Percentiles rank a stretch among this genome's conserved stretches.
Evolutionary conservation across 1,140 invertebrate species (phyloP).

Genomic region (Drosophila bocqueti): DNA sequence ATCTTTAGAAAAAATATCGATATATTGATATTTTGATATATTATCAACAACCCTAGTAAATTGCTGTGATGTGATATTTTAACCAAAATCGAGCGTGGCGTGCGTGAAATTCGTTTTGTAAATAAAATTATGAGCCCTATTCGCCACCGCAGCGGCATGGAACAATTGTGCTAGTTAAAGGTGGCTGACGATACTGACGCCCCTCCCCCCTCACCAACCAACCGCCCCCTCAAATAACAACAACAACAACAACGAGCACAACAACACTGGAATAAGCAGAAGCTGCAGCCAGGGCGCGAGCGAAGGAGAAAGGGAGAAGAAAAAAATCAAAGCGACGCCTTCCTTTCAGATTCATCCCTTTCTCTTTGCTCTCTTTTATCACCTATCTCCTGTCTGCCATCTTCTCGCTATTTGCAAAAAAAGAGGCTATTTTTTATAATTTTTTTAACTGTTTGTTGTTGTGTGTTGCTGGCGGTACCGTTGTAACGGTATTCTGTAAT

Average conservation of each 20-base stretch:
- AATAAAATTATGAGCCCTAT: slow-evolving; percentile 28
- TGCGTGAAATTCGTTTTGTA: slow-evolving; percentile 49
- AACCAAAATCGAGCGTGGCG: slow-evolving; percentile 38
- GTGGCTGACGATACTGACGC: slow-evolving; percentile 33
- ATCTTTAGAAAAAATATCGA: no score
- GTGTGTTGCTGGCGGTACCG: slow-evolving; percentile 30
- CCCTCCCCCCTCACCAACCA: background rate
- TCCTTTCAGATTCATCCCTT: slow-evolving; percentile 46
- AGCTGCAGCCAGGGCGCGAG: slow-evolving; percentile 28
- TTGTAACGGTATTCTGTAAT: slow-evolving; percentile 50
- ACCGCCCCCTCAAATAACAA: slow-evolving; percentile 11
- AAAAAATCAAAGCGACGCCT: slow-evolving; percentile 64
- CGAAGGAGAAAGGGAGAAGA: slow-evolving; percentile 25
- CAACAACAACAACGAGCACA: slow-evolving; percentile 35
- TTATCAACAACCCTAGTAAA: background rate
- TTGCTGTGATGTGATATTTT: slow-evolving; percentile 23
- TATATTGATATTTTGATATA: no score
- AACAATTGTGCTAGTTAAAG: slow-evolving; percentile 42
- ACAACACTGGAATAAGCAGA: slow-evolving; percentile 12
- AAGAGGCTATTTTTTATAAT: slow-evolving; percentile 2
- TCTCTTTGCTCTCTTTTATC: slow-evolving; percentile 23
- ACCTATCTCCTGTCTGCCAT: slow-evolving; percentile 7
- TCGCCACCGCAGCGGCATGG: background rate
- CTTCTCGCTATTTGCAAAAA: slow-evolving; percentile 22
- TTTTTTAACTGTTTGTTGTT: slow-evolving; percentile 25